phyloP scores from a whole-genome alignment of 2,888 invertebrate species.

The Elysia crispata region DNA sequence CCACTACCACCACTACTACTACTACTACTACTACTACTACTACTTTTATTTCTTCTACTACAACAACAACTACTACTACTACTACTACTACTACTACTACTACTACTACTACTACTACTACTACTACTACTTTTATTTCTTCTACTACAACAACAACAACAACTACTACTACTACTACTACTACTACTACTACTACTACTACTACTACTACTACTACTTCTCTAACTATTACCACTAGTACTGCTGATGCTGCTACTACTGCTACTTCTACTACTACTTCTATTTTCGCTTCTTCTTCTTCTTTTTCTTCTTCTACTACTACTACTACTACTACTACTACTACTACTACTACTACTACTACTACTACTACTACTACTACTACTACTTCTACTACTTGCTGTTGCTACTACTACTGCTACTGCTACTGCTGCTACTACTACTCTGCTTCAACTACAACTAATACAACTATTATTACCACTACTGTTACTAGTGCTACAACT shows the following conservation, averaged over 20 bases:
- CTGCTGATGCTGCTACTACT: too few species aligned
- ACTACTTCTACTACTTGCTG: constrained; percentile 20
- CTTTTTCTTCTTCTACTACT: constrained; percentile 15
- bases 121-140: background rate
- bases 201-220: too few species aligned
- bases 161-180: constrained; percentile 4
- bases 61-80: constrained; percentile 27
- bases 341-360: constrained; percentile 1
- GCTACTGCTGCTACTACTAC: constrained; percentile 31
- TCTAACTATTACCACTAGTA: too few species aligned
- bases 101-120: constrained; percentile 34
- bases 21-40: too few species aligned
- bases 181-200: constrained; percentile 9
- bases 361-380: constrained; percentile 17
- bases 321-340: too few species aligned
- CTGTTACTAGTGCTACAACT: too few species aligned
- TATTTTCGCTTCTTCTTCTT: too few species aligned
- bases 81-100: constrained; percentile 34
- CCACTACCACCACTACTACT: too few species aligned
- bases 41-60: too few species aligned
- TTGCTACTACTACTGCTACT: constrained; percentile 29
- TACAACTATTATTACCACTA: too few species aligned
- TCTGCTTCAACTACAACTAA: too few species aligned
- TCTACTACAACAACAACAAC: background rate
- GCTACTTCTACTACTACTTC: background rate